A percentile compares a stretch with the other conserved stretches of the same genome.
phyloP scores from a whole-genome alignment of 1,140 invertebrate genomes.

The Zaprionus kolodkinae region DNA sequence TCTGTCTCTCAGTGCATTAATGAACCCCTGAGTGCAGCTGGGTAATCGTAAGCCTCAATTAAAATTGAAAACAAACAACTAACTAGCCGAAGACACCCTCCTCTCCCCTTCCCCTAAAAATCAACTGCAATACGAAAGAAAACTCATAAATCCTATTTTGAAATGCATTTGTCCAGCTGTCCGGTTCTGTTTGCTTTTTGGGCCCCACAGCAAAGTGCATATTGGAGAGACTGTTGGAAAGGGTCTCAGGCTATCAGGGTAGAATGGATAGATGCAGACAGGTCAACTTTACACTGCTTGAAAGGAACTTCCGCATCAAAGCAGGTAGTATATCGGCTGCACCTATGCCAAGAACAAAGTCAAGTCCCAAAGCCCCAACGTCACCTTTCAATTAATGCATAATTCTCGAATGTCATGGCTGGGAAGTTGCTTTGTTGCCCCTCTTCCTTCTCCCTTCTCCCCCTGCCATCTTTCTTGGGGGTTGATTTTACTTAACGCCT shows the following conservation, averaged over 20 bases:
- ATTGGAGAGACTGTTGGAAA: background rate
- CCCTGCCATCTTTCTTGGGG: too few relatives aligned
- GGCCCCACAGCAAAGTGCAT: conserved; percentile 59
- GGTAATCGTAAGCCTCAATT: conserved; percentile 77
- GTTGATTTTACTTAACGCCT: conserved; percentile 82
- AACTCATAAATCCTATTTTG: conserved; percentile 82
- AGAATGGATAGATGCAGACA: background rate
- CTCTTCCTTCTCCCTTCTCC: conserved; percentile 13
- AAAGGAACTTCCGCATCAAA: conserved; percentile 45
- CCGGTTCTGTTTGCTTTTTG: conserved; percentile 39
- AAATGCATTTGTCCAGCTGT: conserved; percentile 67
- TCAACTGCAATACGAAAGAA: conserved; percentile 59
- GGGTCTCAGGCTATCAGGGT: background rate
- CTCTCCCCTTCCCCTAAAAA: conserved; percentile 14
- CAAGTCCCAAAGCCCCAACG: conserved; percentile 36
- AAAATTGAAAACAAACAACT: conserved; percentile 81
- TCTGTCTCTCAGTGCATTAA: background rate
- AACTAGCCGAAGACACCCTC: conserved; percentile 18
- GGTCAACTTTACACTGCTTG: conserved; percentile 32
- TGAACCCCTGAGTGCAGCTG: conserved; percentile 25
- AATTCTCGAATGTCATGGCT: conserved; percentile 72
- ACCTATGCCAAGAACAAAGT: conserved; percentile 19
- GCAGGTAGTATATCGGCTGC: conserved; percentile 10
- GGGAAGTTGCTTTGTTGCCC: conserved; percentile 62
- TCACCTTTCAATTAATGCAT: conserved; percentile 80